These are phyloP conservation scores for Bubo bubo DNA, from an alignment of 2,113 vertebrate genomes.

Conservation along the genomic window DNA sequence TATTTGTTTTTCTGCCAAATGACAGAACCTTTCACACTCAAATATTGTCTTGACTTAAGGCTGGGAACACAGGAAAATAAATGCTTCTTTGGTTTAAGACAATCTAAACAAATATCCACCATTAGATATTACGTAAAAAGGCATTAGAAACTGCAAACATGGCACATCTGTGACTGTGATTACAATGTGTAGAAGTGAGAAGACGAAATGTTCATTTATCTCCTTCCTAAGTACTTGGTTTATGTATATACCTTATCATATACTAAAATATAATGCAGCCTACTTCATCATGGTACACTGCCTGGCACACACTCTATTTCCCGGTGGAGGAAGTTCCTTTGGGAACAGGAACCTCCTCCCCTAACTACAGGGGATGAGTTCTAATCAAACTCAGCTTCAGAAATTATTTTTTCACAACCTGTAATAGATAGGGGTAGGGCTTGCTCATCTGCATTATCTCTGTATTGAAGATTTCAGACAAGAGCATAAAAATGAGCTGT, in stretches of 20 bases:
- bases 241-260: neutral
- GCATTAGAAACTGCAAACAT: neutral
- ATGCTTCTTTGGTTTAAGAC: neutral
- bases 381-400: neutral
- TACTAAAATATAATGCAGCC: accelerated
- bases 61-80: neutral
- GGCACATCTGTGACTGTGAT: neutral
- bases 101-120: neutral
- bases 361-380: neutral
- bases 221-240: neutral
- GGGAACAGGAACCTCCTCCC: neutral
- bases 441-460: neutral
- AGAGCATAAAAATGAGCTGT: neutral
- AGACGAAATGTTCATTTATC: neutral
- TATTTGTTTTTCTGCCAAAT: neutral
- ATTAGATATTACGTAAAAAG: neutral
- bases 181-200: neutral
- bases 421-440: neutral
- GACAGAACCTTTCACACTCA: neutral
- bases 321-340: neutral
- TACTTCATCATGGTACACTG: neutral
- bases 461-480: neutral
- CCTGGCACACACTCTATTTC: neutral
- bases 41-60: neutral
- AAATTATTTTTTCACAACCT: neutral